Conservation (phyloP, 2,113 vertebrate species). For the Campylorhamphus procurvoides region DNA sequence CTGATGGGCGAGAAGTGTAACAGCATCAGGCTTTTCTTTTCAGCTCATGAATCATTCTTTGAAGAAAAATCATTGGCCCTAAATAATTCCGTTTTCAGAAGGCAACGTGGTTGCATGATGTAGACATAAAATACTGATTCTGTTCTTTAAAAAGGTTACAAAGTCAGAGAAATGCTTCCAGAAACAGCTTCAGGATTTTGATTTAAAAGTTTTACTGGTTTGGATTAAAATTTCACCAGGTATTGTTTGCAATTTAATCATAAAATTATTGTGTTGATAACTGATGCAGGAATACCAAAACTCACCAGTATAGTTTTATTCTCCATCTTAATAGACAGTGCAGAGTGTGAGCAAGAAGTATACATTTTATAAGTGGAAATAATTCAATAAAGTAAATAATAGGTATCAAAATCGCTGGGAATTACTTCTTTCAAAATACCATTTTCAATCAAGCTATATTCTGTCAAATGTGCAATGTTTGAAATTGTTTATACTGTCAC, state of each 20-base stretch:
- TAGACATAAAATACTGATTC: not conserved
- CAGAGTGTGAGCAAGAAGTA: not conserved
- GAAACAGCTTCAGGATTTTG: not conserved
- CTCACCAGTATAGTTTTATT: not conserved
- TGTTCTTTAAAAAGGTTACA: not conserved
- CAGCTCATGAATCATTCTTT: not conserved
- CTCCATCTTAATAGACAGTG: not conserved
- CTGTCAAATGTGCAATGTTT: not conserved
- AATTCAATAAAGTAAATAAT: not conserved
- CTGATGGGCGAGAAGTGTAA: slow-evolving; percentile 72
- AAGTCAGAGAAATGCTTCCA: not conserved
- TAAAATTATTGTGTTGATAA: not conserved
- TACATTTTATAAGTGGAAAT: not conserved
- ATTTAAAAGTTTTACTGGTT: not conserved
- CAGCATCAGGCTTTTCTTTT: not conserved
- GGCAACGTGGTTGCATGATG: not conserved
- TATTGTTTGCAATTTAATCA: not conserved
- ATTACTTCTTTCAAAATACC: not conserved
- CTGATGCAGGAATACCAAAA: not conserved
- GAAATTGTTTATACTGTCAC: not conserved
- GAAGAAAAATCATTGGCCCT: not conserved
- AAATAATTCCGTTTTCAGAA: not conserved
- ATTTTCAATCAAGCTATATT: not conserved
- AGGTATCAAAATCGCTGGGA: not conserved
- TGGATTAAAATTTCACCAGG: not conserved